Base-by-base conservation (phyloP, 1,140 invertebrate genomes). In the Trichoplusia ni region DNA sequence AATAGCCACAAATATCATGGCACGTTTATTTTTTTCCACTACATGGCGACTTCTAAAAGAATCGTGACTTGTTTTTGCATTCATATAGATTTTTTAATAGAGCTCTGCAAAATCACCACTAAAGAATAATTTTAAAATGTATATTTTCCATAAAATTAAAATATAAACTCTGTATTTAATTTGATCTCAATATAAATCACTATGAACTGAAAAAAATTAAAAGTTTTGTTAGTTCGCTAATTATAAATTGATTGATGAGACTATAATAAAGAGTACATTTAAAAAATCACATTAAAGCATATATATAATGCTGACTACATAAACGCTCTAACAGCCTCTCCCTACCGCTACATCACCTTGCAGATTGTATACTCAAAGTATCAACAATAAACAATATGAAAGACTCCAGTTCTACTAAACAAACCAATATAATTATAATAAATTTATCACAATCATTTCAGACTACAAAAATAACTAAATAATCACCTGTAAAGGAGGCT, bases 221-320 rank as follows among this genome's bases (percentile, higher is more conserved):
- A 89, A 82, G 81, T 82, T 90, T 90, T 90, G 89, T 91, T 91
- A 87, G 89, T 90, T 90, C 77, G 79, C 84, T 87, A 86, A 89
- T 89, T 82, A 90, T 69, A 64, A 61, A 86, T 85, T 82, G 82
- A 85, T 86, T 84, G 82, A 88, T 89, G 86, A 90, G 83, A 87
- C 87, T 91, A 91, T 89, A 88, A 90, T 90, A 88, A 90, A 88
- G 87, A 89, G 88, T 91, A 90, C 87, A 90, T 90, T 89, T 88
- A 86, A 90, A 89, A 91, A 90, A 91, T 91, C 90, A 91, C 90
- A 91, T 89, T 90, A 90, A 91, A 91, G 90, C 90, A 91, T 91
- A 90, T 90, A 89, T 87, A 90, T 90, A 90, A 89, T 88, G 89
- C 85, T 90, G 90, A 90, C 90, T 91, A 91, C 90, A 90, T 86